Evolutionary conservation across 2,888 invertebrate genomes (phyloP).

Genomic region (Hipparchia sbordonii): DNA sequence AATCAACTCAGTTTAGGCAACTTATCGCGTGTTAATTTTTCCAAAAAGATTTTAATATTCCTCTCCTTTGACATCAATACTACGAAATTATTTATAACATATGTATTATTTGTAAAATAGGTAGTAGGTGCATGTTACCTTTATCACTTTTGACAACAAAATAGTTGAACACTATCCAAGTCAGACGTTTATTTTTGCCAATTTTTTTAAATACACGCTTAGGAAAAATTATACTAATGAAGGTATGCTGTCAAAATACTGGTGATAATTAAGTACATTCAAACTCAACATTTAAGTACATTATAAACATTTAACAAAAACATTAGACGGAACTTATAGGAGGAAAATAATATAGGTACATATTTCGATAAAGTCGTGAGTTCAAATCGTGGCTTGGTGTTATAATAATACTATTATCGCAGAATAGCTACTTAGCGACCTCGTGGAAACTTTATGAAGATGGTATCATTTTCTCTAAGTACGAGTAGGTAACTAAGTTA

Average conservation of each 20-base stretch:
- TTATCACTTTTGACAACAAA: conserved; percentile 26
- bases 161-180: conserved; percentile 32
- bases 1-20: too few relatives aligned
- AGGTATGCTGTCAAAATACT: too few relatives aligned
- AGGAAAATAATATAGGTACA: background rate
- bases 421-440: background rate
- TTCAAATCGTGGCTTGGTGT: conserved; percentile 4
- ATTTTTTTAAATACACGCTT: background rate
- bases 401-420: background rate
- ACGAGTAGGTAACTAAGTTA: background rate
- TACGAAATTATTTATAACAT: too few relatives aligned
- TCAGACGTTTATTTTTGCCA: background rate
- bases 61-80: too few relatives aligned
- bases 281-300: background rate
- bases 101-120: too few relatives aligned
- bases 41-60: too few relatives aligned
- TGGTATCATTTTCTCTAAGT: background rate
- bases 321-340: background rate
- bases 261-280: background rate
- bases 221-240: too few relatives aligned
- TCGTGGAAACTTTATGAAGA: conserved; percentile 13
- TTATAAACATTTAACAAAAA: conserved; percentile 9
- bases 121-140: background rate
- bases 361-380: conserved; percentile 5
- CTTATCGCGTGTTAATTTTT: too few relatives aligned